Conservation (phyloP, 1,140 invertebrate species). For the Polypedilum pembai region DNA sequence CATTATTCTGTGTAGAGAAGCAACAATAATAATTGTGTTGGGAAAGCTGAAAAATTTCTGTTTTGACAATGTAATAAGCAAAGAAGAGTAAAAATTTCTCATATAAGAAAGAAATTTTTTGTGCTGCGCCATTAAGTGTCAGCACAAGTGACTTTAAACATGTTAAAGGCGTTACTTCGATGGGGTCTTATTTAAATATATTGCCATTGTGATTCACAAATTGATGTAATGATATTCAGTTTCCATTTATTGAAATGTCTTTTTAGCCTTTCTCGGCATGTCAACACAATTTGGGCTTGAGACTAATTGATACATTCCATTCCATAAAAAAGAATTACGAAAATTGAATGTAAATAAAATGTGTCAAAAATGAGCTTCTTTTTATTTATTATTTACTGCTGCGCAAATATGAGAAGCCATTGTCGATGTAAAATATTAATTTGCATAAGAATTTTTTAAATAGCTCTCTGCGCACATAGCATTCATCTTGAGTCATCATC, state of each 20-base stretch:
- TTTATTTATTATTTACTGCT: not conserved
- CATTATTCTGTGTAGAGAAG: too few species aligned
- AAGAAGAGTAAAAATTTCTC: not conserved
- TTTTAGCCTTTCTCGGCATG: not conserved
- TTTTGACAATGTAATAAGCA: not conserved
- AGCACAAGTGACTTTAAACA: slow-evolving; percentile 15
- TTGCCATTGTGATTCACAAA: not conserved
- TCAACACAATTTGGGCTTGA: not conserved
- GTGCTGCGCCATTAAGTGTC: not conserved
- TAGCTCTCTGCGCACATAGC: not conserved
- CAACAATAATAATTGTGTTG: too few species aligned
- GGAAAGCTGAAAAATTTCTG: too few species aligned
- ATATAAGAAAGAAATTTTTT: slow-evolving; percentile 15
- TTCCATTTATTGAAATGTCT: slow-evolving; percentile 22
- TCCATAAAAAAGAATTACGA: too few species aligned
- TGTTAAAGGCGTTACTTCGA: slow-evolving; percentile 22
- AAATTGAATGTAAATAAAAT: too few species aligned
- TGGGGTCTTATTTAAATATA: not conserved
- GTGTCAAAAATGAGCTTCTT: too few species aligned
- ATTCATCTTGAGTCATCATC: slow-evolving; percentile 2
- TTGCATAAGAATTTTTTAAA: slow-evolving; percentile 2
- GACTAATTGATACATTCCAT: slow-evolving; percentile 5
- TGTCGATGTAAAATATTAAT: not conserved
- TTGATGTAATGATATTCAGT: slow-evolving; percentile 26
- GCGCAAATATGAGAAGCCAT: not conserved